Conservation (phyloP, 2,888 invertebrate species). For the Psylliodes chrysocephalus region DNA sequence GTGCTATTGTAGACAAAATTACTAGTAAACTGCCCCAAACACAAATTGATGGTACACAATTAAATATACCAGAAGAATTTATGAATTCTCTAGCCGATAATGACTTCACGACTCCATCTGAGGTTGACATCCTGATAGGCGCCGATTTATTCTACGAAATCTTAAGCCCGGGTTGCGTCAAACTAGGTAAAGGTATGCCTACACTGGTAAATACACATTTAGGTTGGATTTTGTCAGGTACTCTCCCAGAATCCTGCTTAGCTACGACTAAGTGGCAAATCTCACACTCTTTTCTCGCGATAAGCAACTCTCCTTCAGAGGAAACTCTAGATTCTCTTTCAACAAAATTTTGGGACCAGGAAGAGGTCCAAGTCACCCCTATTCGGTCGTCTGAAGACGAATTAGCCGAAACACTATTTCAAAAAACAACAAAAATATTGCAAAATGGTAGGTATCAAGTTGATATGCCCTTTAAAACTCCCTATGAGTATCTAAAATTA, state of each 20-base stretch:
- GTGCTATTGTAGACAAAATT: slow-evolving; percentile 29
- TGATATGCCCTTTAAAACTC: slow-evolving; percentile 19
- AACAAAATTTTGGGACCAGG: slow-evolving; percentile 35
- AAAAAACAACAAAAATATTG: slow-evolving; percentile 10
- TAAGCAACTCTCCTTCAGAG: neutral
- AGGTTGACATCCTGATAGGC: slow-evolving; percentile 35
- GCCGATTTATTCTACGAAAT: slow-evolving; percentile 33
- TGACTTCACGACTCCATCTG: slow-evolving; percentile 24
- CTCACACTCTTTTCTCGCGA: neutral
- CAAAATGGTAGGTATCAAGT: slow-evolving; percentile 24
- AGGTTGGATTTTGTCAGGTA: slow-evolving; percentile 36
- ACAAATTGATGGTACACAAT: slow-evolving; percentile 7
- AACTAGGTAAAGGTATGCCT: slow-evolving; percentile 25
- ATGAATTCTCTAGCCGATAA: slow-evolving; percentile 19
- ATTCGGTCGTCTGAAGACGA: slow-evolving; percentile 25
- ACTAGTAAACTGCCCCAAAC: slow-evolving; percentile 29
- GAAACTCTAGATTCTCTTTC: neutral
- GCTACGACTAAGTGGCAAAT: too few species aligned
- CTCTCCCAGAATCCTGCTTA: neutral
- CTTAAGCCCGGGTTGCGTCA: slow-evolving; percentile 8
- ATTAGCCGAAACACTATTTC: slow-evolving; percentile 11
- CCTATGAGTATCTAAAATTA: slow-evolving; percentile 22
- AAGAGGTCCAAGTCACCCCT: slow-evolving; percentile 22
- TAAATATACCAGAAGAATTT: slow-evolving; percentile 25
- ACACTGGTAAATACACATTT: slow-evolving; percentile 31